Evolutionary conservation across 1,140 invertebrate genomes (phyloP), one percentile per base, ranked within the genome.

Genomic region (Drosophila baimaii): DNA sequence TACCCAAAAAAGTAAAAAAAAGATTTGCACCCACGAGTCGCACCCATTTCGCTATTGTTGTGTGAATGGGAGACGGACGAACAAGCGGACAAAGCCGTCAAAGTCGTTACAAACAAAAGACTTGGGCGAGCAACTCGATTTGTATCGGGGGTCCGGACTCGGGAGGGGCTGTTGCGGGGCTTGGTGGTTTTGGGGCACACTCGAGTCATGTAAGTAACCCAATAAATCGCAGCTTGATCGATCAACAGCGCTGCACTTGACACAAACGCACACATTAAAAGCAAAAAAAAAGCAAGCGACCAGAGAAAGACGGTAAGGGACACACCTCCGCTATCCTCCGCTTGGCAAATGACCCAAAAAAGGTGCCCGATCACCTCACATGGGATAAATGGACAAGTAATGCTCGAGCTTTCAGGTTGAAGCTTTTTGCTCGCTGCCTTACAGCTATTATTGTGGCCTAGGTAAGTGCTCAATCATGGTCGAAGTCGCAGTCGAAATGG

Each of bases 11-110:
- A 41, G 5, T 27, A 3, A 43, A 65, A 61, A 54, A 65, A 21
- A 65, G 83, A 86, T 89, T 88, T 89, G 84, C 84, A 88, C 84
- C 84, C 84, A 88, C 84, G 80, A 88, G 77, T 80, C 84, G 83
- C 84, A 84, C 84, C 84, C 84, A 88, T 74, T 69, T 64, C 25
- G 77, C 78, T 63, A 77, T 85, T 73, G 73, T 81, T 85, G 52
- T 88, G 84, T 88, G 79, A 88, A 88, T 89, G 76, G 58, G 69
- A 55, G 64, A 77, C 66, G 63, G 56, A 68, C 79, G 62, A 59
- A 57, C 58, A 31, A 59, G 41, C 39, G 37, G 47, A 41, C 58
- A 78, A 66, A 78, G 39, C 56, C 43, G 55, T 58, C 56, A 77
- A 70, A 71, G 49, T 61, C 27, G 51, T 46, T 63, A 63, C 47